Conservation (phyloP, 2,888 invertebrate genomes). For the Idaea straminata region DNA sequence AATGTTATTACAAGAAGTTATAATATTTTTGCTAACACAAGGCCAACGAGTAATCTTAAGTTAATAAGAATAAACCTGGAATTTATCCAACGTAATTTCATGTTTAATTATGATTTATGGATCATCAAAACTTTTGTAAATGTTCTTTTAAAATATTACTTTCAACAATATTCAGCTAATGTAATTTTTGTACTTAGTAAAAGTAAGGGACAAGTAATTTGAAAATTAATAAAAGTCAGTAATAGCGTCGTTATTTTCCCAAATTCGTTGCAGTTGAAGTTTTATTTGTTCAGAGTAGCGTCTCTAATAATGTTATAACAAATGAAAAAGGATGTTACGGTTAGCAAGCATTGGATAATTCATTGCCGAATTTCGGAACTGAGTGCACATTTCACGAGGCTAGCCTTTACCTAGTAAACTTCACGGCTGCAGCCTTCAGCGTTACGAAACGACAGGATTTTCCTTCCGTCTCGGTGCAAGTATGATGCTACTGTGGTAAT, state of each 20-base stretch:
- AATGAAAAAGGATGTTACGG: slow-evolving; percentile 4
- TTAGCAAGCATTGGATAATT: slow-evolving; percentile 2
- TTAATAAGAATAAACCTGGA: neutral
- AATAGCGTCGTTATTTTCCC: too few relatives aligned
- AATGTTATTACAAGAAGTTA: neutral
- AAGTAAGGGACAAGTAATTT: too few relatives aligned
- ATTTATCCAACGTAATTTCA: neutral
- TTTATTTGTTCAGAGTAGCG: neutral
- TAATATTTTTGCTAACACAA: neutral
- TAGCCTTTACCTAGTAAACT: slow-evolving; percentile 32
- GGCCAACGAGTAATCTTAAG: neutral
- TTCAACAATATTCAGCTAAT: neutral
- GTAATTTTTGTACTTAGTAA: neutral
- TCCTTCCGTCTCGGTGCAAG: slow-evolving; percentile 51
- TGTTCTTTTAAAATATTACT: neutral
- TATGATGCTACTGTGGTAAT: slow-evolving; percentile 34
- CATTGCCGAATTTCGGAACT: slow-evolving; percentile 17
- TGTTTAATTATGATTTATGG: neutral
- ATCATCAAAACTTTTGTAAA: neutral
- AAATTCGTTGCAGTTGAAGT: too few relatives aligned
- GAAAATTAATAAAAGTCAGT: too few relatives aligned
- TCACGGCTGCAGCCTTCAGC: slow-evolving; percentile 28
- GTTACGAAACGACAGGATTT: slow-evolving; percentile 56
- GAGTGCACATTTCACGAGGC: slow-evolving; percentile 16
- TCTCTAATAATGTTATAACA: neutral